These are phyloP conservation scores for Lithobates pipiens DNA, from an alignment of 2,797 vertebrate species.

Conservation along the genomic window DNA sequence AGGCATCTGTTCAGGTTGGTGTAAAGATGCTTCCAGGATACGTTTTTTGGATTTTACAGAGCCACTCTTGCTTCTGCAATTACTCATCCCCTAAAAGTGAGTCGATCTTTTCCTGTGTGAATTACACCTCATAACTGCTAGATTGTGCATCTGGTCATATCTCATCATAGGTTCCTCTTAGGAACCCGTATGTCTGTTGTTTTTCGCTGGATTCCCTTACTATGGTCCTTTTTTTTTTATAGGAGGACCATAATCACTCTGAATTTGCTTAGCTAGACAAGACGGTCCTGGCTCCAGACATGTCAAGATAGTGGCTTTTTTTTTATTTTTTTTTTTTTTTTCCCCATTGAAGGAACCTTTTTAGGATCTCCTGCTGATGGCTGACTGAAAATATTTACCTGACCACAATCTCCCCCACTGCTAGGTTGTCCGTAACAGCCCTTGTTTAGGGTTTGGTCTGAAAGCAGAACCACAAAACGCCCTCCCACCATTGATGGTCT, in stretches of 20 bases:
- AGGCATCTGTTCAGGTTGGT: background rate
- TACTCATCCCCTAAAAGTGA: background rate
- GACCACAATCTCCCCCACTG: conserved; percentile 37
- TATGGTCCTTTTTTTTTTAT: too few relatives aligned
- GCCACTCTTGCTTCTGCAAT: background rate
- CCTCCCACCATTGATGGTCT: conserved; percentile 39
- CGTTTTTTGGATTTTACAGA: background rate
- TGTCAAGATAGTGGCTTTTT: background rate
- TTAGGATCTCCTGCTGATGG: conserved; percentile 27
- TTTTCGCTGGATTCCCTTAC: background rate
- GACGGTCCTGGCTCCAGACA: conserved; percentile 4
- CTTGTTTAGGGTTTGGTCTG: conserved; percentile 31
- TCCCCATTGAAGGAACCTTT: conserved; percentile 6
- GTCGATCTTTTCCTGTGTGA: background rate
- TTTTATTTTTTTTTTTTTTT: background rate
- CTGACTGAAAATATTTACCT: conserved; percentile 45
- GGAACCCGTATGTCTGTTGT: background rate
- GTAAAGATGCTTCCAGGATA: background rate
- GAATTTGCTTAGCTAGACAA: background rate
- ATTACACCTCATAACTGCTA: background rate
- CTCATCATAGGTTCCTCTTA: background rate
- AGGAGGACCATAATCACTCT: background rate
- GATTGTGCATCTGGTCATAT: background rate
- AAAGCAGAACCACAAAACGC: background rate
- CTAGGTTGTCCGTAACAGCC: conserved; percentile 2